phyloP scores from a whole-genome alignment of 1,140 invertebrate genomes.

The Limonius californicus region DNA sequence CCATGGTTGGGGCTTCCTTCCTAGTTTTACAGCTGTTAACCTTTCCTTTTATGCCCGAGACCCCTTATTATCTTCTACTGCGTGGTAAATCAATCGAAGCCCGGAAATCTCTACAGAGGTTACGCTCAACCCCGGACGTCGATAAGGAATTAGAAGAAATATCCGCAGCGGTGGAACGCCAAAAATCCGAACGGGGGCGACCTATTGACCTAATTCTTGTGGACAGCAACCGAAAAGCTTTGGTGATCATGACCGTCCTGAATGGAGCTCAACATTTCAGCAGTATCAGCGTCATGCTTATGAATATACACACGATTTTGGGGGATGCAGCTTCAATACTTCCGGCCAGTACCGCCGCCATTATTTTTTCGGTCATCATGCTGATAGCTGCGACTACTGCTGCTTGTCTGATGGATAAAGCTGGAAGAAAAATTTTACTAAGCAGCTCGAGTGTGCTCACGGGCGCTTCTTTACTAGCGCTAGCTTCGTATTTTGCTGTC shows the following conservation, averaged over 20 bases:
- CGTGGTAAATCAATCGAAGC: conserved; percentile 50
- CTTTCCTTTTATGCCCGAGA: conserved; percentile 41
- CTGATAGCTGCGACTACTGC: conserved; percentile 34
- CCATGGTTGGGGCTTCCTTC: conserved; percentile 5
- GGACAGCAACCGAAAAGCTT: conserved; percentile 36
- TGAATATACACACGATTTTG: conserved; percentile 53
- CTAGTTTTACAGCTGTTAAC: conserved; percentile 36
- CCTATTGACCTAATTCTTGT: conserved; percentile 33
- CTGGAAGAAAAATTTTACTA: conserved; percentile 39
- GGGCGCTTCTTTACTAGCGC: conserved; percentile 31
- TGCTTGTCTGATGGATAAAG: conserved; percentile 36
- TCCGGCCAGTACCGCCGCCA: conserved; percentile 34
- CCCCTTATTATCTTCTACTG: conserved; percentile 37
- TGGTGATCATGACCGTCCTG: conserved; percentile 46
- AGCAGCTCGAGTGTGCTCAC: conserved; percentile 37
- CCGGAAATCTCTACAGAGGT: conserved; percentile 48
- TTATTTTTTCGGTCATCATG: conserved; percentile 41
- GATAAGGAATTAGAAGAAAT: conserved; percentile 51
- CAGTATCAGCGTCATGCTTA: conserved; percentile 55
- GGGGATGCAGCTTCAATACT: conserved; percentile 36
- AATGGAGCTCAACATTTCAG: conserved; percentile 54
- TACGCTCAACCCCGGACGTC: conserved; percentile 50
- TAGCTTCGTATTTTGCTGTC: conserved; percentile 43
- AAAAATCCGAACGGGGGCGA: conserved; percentile 34
- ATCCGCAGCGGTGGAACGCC: conserved; percentile 28